Evolutionary conservation across 2,113 vertebrate species (phyloP).

Genomic region (Sphyrna mokarran): DNA sequence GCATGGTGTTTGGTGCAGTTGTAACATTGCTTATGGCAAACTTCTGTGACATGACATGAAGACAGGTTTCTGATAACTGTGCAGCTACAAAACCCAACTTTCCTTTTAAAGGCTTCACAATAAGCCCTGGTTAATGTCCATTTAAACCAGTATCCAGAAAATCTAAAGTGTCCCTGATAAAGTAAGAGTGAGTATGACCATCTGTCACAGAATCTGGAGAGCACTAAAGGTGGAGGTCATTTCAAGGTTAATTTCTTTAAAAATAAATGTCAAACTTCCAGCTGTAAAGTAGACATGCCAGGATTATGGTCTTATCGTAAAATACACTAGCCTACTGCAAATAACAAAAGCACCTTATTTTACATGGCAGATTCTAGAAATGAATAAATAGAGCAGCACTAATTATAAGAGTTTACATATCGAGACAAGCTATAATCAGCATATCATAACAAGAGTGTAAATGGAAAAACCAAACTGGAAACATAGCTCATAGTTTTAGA

Average conservation of each 20-base stretch:
- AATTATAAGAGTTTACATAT: conserved; percentile 13
- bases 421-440: not conserved
- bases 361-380: no score
- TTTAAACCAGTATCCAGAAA: conserved; percentile 49
- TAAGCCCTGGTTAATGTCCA: conserved; percentile 47
- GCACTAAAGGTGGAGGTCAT: conserved; percentile 5
- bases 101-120: conserved; percentile 50
- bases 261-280: not conserved
- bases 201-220: conserved; percentile 28
- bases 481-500: not conserved
- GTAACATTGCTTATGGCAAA: conserved; percentile 18
- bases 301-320: not conserved
- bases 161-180: conserved; percentile 56
- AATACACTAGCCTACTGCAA: not conserved
- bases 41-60: conserved; percentile 38
- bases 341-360: not conserved
- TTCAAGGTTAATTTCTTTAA: conserved; percentile 1
- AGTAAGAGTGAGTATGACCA: conserved; percentile 48
- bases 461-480: not conserved
- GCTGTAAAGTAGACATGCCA: not conserved
- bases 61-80: conserved; percentile 46
- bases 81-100: conserved; percentile 53
- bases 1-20: not conserved
- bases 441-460: not conserved
- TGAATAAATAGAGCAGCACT: not conserved